Evolutionary conservation across 2,797 vertebrate genomes (phyloP).

Genomic region (Heliangelus exortis): DNA sequence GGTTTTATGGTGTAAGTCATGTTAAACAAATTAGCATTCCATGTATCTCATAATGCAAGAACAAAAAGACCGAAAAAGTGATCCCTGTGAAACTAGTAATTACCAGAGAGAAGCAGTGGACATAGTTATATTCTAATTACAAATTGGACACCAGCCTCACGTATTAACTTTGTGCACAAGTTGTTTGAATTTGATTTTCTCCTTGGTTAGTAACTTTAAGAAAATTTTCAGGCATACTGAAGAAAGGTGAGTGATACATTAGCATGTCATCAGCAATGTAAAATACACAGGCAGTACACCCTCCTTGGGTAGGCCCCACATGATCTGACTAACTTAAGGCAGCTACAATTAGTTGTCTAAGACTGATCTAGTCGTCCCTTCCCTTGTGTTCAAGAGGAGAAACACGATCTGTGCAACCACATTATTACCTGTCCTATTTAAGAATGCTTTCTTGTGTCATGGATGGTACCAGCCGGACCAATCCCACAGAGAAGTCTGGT

Average conservation of each 20-base stretch:
- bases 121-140: not conserved
- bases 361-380: not conserved
- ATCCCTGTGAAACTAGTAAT: not conserved
- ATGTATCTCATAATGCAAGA: not conserved
- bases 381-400: rapidly evolving
- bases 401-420: not conserved
- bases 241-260: rapidly evolving
- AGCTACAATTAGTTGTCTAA: not conserved
- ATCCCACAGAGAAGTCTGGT: too few relatives aligned
- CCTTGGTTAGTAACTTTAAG: not conserved
- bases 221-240: not conserved
- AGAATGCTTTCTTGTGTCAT: not conserved
- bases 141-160: not conserved
- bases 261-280: rapidly evolving
- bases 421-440: rapidly evolving
- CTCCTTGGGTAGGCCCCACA: not conserved
- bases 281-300: rapidly evolving
- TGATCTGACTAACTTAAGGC: not conserved
- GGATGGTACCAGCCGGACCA: too few relatives aligned
- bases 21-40: not conserved
- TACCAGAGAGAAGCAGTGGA: not conserved
- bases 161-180: not conserved
- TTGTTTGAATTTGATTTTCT: not conserved
- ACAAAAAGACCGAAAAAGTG: not conserved
- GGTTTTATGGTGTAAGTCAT: not conserved